phyloP scores from a whole-genome alignment of 2,797 vertebrate genomes.

The Gymnocypris eckloni region DNA sequence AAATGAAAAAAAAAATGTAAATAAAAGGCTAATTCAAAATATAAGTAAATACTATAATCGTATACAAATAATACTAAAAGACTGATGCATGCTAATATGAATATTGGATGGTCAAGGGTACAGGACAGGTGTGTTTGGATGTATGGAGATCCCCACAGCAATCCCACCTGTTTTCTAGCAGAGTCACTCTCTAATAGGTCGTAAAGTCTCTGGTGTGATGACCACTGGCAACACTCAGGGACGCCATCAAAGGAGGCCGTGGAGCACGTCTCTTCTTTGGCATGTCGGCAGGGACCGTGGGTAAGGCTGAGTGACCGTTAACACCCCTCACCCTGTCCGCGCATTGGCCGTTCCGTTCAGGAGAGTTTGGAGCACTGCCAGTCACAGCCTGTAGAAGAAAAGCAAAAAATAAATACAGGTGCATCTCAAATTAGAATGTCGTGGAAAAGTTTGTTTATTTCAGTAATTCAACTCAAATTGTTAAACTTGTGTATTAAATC shows the following conservation, averaged over 20 bases:
- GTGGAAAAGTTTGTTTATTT: no score
- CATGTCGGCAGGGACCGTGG: conserved; percentile 74
- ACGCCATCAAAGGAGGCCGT: conserved; percentile 79
- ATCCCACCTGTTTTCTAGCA: conserved; percentile 77
- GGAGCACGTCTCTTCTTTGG: conserved; percentile 92
- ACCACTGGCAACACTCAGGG: conserved; percentile 76
- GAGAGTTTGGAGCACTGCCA: conserved; percentile 80
- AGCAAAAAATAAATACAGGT: neutral
- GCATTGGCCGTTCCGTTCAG: conserved; percentile 73
- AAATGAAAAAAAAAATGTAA: neutral
- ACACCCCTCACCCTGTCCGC: conserved; percentile 61
- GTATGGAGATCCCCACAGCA: neutral
- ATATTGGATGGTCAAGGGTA: neutral
- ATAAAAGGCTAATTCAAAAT: neutral
- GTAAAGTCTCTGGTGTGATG: conserved; percentile 64
- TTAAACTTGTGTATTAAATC: no score
- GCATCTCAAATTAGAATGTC: no score
- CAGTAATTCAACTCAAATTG: no score
- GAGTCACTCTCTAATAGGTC: neutral
- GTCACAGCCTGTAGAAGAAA: conserved; percentile 71
- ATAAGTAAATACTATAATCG: neutral
- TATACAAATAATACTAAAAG: neutral
- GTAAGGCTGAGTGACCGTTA: conserved; percentile 69
- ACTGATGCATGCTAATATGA: neutral
- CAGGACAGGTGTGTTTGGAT: neutral